Evolutionary conservation across 2,113 vertebrate species (phyloP).

Genomic region (Ophiodon elongatus): DNA sequence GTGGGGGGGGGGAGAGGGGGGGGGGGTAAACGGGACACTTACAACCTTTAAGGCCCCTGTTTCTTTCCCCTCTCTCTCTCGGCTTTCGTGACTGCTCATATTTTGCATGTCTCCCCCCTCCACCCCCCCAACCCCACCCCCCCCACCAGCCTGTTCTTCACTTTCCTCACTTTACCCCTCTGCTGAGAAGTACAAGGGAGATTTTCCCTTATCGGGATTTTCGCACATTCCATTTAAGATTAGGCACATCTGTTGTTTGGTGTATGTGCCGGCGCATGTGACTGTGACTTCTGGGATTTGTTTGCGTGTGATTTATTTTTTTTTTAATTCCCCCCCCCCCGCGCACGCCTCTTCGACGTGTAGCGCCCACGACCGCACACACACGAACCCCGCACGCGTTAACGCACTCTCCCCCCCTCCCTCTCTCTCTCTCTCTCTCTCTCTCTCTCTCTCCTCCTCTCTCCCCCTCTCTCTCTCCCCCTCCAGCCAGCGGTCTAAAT

Average conservation of each 20-base stretch:
- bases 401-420: too few species aligned
- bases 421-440: too few species aligned
- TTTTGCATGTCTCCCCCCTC: too few species aligned
- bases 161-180: conserved; percentile 62
- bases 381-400: neutral
- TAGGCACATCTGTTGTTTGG: conserved; percentile 69
- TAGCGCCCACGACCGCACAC: neutral
- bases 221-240: conserved; percentile 74
- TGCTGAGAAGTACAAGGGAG: conserved; percentile 40
- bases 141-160: conserved; percentile 23
- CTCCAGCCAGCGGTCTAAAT: conserved; percentile 91
- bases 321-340: neutral
- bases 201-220: conserved; percentile 68
- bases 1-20: too few species aligned
- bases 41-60: conserved; percentile 32
- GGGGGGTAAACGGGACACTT: conserved; percentile 56
- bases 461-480: neutral
- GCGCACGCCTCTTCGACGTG: neutral
- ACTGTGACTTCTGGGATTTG: conserved; percentile 50
- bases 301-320: conserved; percentile 13
- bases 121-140: too few species aligned
- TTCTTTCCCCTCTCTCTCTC: conserved; percentile 16
- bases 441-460: too few species aligned
- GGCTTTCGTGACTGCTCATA: conserved; percentile 35
- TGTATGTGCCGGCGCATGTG: conserved; percentile 43